These are phyloP conservation scores for Acanthisitta chloris DNA, from an alignment of 2,113 vertebrate genomes.

Conservation along the genomic window DNA sequence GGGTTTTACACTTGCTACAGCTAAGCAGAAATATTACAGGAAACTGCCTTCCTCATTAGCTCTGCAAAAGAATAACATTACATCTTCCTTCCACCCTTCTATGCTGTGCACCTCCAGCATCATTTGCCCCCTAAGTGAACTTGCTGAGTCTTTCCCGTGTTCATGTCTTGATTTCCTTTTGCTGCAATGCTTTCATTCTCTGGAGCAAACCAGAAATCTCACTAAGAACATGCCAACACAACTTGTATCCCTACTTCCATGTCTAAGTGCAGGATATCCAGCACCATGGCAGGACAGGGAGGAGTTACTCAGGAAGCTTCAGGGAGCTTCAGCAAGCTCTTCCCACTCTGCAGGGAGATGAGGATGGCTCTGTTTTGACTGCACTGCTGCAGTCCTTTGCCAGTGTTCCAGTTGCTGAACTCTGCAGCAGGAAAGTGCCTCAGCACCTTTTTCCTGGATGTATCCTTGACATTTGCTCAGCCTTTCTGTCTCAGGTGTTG, in stretches of 20 bases:
- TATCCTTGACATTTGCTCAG: not conserved
- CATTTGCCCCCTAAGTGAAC: not conserved
- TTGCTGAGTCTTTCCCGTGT: not conserved
- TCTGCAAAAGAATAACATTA: not conserved
- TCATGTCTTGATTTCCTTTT: not conserved
- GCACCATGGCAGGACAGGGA: not conserved
- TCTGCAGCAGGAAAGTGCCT: not conserved
- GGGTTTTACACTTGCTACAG: not conserved
- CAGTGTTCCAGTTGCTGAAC: not conserved
- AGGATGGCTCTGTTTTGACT: not conserved
- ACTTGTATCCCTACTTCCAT: accelerated
- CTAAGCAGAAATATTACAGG: not conserved
- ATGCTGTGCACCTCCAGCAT: not conserved
- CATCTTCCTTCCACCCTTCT: not conserved
- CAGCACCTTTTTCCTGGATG: not conserved
- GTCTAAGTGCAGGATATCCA: not conserved
- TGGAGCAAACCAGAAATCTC: not conserved
- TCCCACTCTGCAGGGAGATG: not conserved
- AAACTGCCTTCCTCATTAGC: not conserved
- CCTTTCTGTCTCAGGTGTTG: not conserved
- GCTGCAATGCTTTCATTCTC: not conserved
- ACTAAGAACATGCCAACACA: not conserved
- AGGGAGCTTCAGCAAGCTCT: not conserved
- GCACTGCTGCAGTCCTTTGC: not conserved
- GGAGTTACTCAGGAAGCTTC: no score